These are phyloP conservation scores for Temnopleurus reevesii DNA, from an alignment of 53 echinoderm and acorn worm genomes.

Conservation along the genomic window DNA sequence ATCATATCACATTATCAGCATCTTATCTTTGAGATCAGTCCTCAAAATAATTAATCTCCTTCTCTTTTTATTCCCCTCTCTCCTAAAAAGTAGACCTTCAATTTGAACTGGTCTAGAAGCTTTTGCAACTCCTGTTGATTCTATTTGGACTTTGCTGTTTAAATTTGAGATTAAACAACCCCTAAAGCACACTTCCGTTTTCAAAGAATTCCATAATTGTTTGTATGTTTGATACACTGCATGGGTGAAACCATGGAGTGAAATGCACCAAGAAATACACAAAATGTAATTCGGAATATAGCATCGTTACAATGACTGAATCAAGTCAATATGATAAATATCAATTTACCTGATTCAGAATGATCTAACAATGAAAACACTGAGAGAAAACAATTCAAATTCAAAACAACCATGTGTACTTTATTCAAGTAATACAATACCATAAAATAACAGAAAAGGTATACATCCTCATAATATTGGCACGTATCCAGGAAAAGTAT, in stretches of 20 bases:
- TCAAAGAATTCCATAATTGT: background rate
- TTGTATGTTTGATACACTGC: background rate
- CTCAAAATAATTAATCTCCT: background rate
- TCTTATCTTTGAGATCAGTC: background rate
- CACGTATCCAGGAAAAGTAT: slow-evolving; percentile 1
- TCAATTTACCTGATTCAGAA: background rate
- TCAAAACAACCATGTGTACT: background rate
- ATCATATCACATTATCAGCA: background rate
- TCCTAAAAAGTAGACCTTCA: background rate
- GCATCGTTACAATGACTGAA: too few relatives aligned
- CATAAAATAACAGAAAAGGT: background rate
- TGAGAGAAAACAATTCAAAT: background rate
- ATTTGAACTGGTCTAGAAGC: background rate
- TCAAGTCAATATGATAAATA: background rate
- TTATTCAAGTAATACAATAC: background rate
- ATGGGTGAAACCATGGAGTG: background rate
- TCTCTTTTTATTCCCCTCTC: background rate
- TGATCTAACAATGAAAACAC: background rate
- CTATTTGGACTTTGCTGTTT: background rate
- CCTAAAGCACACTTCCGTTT: slow-evolving; percentile 28
- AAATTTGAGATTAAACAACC: background rate
- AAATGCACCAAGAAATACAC: background rate
- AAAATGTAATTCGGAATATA: background rate
- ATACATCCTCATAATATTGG: slow-evolving; percentile 13
- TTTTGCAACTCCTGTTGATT: background rate